Evolutionary conservation across 2,113 vertebrate species (phyloP), one percentile per base, ranked within the genome.

Genomic region (Neodontobutis hainanensis): DNA sequence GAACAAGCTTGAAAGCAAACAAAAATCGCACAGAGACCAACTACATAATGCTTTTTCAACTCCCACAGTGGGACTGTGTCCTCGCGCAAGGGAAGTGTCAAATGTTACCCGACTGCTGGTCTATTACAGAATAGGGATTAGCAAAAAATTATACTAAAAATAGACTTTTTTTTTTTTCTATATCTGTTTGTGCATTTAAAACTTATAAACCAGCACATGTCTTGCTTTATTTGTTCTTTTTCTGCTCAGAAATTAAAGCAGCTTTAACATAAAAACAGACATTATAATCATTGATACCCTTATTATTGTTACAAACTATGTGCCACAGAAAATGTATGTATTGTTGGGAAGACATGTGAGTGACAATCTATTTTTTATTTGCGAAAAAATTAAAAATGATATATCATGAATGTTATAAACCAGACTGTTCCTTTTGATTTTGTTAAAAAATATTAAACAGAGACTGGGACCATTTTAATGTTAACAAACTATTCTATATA

Each of bases 11-110:
- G 7, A 34, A 51, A 8, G 49, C 15, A 64, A 11, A 40, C 27
- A 35, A 4, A 3, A 27, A 27, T 40, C 5, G 38, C 53, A n/a
- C n/a, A 27, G 16, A 48, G 43, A 60, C 50, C 27, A 48, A 55
- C 32, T 4, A 27, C 67, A 8, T 55, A 6, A 7, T 11, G 11
- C 32, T 1, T 35, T 52, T 34, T 44, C 35, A 1, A 35, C 49
- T 70, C 7, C 44, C 52, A 48, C 70, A 75, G 61, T 57, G 74
- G 74, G 61, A 70, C 48, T 14, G 52, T 43, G 27, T 73, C 46
- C 63, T 15, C 4, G 47, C 40, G 47, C 58, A 1, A 11, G 32
- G 40, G 47, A 8, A 14, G 49, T n/a, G 35, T 60, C 57, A 16
- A 6, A 48, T 61, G 59, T 73, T 55, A 36, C 38, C 70, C 14